Evolutionary conservation across 2,888 invertebrate genomes (phyloP), one percentile per base, ranked within the genome.

Genomic region (Stomorhina lunata): DNA sequence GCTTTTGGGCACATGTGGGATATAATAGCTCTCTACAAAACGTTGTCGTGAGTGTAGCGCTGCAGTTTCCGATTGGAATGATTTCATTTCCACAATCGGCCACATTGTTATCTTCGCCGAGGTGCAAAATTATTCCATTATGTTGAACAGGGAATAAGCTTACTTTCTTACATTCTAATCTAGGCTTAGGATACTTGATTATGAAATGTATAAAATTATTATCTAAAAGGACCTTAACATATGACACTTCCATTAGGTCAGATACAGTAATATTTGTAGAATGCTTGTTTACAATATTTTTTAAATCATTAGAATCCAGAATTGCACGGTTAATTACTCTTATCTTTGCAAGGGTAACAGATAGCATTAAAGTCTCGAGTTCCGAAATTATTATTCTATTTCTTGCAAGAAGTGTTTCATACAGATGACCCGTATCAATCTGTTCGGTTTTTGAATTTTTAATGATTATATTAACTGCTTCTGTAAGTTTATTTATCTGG

Each of bases 291-390:
- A 57, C 9, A 40, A 65, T 65, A 29, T 40, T 43, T 6, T 55
- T 37, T 29, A 55, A 20, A 50, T 79, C 71, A 32, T 55, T 20
- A 12, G 53, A 37, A 43, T 83, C 84, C n/a, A 83, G 17, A 37
- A 83, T 72, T 27, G 50, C 15, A 9, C 76, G 75, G 40, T 83
- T 81, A 37, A 76, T 59, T 61, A 79, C 20, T 2, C 59, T 53
- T 29, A 81, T 69, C 22, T 84, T 79, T 63, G 79, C 75, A 48
- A 82, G 61, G 40, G 80, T 80, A 20, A 79, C 76, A 17, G 81
- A 68, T 17, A 81, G 17, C 59, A 79, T 76, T 61, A 81, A 25
- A 12, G 57, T 79, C 61, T 84, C 69, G n/a, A 43, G 40, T 40
- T 40, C 20, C 20, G 20, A 45, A 45, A 45, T 45, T 45, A 45